Base-by-base conservation (phyloP, 2,888 invertebrate species). In the Axea sp. region DNA sequence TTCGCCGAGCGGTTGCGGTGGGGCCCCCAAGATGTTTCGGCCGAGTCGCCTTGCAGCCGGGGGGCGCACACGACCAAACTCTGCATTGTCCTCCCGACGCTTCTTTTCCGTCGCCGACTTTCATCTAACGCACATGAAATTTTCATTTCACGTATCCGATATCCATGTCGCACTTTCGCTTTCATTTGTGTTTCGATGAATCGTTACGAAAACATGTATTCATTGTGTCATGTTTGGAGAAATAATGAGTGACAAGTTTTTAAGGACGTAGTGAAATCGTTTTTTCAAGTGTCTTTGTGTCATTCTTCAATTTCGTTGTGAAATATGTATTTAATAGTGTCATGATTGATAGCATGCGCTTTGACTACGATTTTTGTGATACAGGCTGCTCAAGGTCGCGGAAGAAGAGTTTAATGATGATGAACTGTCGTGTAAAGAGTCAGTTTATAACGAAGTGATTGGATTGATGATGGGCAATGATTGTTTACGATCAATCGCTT, bases 61-160 rank as follows among this genome's bases (percentile, higher is more conserved):
- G 71, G 75, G 74, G 76, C 77, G 62, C 74, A 73, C 68, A 67
- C 65, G 75, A 76, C 76, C 77, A 78, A 77, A 73, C 77, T 69
- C 74, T 71, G 73, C 73, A 75, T 72, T 62, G 57, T 75, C 75
- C n/a, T n/a, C n/a, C 73, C 73, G 67, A 64, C 71, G 75, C 62
- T 73, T 75, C 73, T 73, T 55, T 73, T 65, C 24, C 28, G 26
- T 33, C 28, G 60, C 30, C 72, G 72, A 49, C 72, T 53, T 68
- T 73, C 67, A 30, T 65, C 65, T 60, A 73, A 60, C 53, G 65
- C 49, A 35, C 45, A 35, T 35, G 53, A 30, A 62, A 64, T 19
- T 62, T 62, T 47, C 31, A 14, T 17, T 45, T 17, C 39, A 30
- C 57, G 33, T 31, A 62, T 7, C 31, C 31, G 33, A 22, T 24